Evolutionary conservation across 2,113 vertebrate species (phyloP).

Genomic region (Muntiacus muntjak): DNA sequence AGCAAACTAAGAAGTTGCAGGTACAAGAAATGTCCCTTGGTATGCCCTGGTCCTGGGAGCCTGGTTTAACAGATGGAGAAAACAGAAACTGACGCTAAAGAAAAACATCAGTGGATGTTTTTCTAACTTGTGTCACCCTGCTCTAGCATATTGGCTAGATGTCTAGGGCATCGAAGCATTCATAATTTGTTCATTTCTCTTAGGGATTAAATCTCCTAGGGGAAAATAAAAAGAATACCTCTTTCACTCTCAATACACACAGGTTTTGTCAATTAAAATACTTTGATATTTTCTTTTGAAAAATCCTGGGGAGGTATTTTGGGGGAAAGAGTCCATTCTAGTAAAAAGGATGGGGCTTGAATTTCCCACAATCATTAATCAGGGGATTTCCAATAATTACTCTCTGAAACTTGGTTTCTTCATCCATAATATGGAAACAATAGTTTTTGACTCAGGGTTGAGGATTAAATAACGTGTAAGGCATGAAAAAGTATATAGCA

Average conservation of each 20-base stretch:
- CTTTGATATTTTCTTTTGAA: slow-evolving; percentile 20
- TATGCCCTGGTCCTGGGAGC: not conserved
- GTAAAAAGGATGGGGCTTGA: not conserved
- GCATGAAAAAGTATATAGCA: not conserved
- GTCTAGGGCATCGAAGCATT: not conserved
- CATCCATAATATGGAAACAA: not conserved
- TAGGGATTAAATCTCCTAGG: not conserved
- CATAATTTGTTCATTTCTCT: not conserved
- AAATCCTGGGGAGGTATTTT: not conserved
- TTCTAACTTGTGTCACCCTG: not conserved
- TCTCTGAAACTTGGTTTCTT: not conserved
- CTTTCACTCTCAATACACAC: not conserved
- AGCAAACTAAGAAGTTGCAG: not conserved
- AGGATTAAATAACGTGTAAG: not conserved
- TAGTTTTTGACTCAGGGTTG: not conserved
- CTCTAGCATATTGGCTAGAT: not conserved
- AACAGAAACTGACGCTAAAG: not conserved
- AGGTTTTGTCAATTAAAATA: not conserved
- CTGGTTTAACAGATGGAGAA: not conserved
- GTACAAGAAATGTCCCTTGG: not conserved
- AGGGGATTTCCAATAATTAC: not conserved
- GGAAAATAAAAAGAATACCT: not conserved
- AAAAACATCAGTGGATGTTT: not conserved
- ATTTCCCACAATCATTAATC: not conserved
- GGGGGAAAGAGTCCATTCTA: not conserved